Evolutionary conservation across 1,140 invertebrate species (phyloP).

Genomic region (Drosophila sproati): DNA sequence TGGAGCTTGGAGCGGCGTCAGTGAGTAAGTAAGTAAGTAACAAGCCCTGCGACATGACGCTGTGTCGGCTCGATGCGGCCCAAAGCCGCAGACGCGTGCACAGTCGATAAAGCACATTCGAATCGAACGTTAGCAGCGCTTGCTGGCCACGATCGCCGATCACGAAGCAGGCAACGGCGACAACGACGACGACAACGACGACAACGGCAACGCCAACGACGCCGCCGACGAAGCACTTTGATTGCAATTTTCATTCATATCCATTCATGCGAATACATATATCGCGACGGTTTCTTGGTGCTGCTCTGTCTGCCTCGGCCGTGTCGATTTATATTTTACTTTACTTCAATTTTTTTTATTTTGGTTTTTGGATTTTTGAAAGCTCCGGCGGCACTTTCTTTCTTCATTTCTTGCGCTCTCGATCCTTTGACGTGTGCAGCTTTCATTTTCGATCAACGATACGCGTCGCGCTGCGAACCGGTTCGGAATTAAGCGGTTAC

Average conservation of each 20-base stretch:
- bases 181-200: constrained; percentile 9
- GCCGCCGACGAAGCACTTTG: constrained; percentile 30
- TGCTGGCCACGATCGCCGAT: constrained; percentile 41
- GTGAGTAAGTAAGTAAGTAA: constrained; percentile 37
- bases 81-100: constrained; percentile 66
- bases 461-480: constrained; percentile 43
- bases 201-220: constrained; percentile 2
- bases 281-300: constrained; percentile 42
- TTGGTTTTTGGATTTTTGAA: constrained; percentile 14
- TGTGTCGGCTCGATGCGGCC: constrained; percentile 36
- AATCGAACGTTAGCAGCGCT: constrained; percentile 73
- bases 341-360: constrained; percentile 6
- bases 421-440: constrained; percentile 50
- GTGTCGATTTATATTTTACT: constrained; percentile 13
- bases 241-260: constrained; percentile 72
- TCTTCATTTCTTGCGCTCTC: constrained; percentile 19
- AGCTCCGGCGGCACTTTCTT: constrained; percentile 50
- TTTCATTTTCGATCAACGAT: constrained; percentile 50
- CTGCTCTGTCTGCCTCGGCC: constrained; percentile 38
- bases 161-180: constrained; percentile 12
- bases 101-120: constrained; percentile 80
- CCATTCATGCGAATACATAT: constrained; percentile 55
- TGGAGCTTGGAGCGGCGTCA: constrained; percentile 33
- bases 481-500: constrained; percentile 56
- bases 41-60: constrained; percentile 65